Conservation (phyloP, 2,797 vertebrate species). For the Helicolenus hilgendorfi region DNA sequence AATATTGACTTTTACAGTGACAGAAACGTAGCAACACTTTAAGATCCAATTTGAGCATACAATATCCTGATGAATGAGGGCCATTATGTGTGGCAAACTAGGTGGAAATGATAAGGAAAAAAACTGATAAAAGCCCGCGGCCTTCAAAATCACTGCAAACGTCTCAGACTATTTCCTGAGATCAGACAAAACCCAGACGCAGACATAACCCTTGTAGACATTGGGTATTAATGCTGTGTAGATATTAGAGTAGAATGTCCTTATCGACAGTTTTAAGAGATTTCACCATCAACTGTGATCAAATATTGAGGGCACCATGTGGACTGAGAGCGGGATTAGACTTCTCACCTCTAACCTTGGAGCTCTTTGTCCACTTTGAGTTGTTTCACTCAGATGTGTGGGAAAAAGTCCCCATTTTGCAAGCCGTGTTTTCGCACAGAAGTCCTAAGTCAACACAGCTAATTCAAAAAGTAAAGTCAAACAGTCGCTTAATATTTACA, state of each 20-base stretch:
- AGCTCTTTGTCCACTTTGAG: not conserved
- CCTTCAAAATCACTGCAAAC: slow-evolving; percentile 7
- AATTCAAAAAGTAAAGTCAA: not conserved
- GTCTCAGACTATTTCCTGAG: slow-evolving; percentile 10
- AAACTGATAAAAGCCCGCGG: not conserved
- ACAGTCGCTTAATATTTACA: not conserved
- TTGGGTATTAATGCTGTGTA: slow-evolving; percentile 52
- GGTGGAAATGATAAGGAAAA: slow-evolving; percentile 25
- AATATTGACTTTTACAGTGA: slow-evolving; percentile 26
- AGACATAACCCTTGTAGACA: not conserved
- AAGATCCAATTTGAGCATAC: slow-evolving; percentile 18
- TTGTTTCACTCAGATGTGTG: not conserved
- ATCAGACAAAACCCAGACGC: not conserved
- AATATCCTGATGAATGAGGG: slow-evolving; percentile 43
- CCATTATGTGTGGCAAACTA: slow-evolving; percentile 31
- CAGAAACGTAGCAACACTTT: slow-evolving; percentile 16
- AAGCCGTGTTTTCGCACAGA: not conserved
- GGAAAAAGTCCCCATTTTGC: not conserved
- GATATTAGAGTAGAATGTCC: slow-evolving; percentile 35
- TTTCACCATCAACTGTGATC: slow-evolving; percentile 72
- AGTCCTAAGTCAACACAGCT: not conserved
- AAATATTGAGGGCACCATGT: slow-evolving; percentile 64
- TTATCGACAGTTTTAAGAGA: slow-evolving; percentile 63
- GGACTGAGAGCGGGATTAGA: slow-evolving; percentile 12
- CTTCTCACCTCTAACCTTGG: slow-evolving; percentile 4